Conservation (phyloP, 2,888 invertebrate genomes). For the Baccha elongata region DNA sequence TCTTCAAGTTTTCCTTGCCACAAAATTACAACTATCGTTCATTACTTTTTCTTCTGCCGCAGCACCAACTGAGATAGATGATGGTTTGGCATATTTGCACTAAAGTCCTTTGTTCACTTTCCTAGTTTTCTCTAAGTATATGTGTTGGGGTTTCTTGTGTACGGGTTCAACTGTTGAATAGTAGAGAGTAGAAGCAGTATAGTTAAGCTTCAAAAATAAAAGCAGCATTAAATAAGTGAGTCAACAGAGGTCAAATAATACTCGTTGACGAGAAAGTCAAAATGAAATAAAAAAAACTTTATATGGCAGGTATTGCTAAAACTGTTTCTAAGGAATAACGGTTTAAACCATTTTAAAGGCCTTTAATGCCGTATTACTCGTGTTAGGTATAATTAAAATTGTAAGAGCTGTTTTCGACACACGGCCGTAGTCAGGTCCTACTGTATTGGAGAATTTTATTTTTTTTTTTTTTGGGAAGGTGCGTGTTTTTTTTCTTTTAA, state of each 20-base stretch:
- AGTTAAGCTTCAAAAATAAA: not conserved
- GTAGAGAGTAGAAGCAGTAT: not conserved
- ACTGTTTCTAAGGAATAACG: too few species aligned
- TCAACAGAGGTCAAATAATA: not conserved
- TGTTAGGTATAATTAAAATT: too few species aligned
- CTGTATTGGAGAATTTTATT: too few species aligned
- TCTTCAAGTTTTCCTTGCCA: slow-evolving; percentile 66
- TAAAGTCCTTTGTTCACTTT: slow-evolving; percentile 27
- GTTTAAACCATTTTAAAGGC: too few species aligned
- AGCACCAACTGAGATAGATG: not conserved
- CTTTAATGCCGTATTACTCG: too few species aligned
- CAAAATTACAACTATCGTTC: slow-evolving; percentile 70
- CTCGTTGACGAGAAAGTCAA: too few species aligned
- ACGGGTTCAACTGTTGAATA: not conserved
- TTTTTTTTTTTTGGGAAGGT: too few species aligned
- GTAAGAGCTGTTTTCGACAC: too few species aligned
- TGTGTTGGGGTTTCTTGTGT: not conserved
- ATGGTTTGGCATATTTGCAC: slow-evolving; percentile 17
- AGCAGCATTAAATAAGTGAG: not conserved
- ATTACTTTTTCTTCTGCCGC: slow-evolving; percentile 49
- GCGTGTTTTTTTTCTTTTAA: too few species aligned
- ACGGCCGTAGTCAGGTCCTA: too few species aligned
- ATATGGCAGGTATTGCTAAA: too few species aligned
- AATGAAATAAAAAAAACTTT: too few species aligned
- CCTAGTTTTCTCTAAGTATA: slow-evolving; percentile 9